A percentile compares a stretch with the other conserved stretches of the same genome.
Evolutionary conservation across 2,888 invertebrate species (phyloP).

Genomic region (Sisyra terminalis): DNA sequence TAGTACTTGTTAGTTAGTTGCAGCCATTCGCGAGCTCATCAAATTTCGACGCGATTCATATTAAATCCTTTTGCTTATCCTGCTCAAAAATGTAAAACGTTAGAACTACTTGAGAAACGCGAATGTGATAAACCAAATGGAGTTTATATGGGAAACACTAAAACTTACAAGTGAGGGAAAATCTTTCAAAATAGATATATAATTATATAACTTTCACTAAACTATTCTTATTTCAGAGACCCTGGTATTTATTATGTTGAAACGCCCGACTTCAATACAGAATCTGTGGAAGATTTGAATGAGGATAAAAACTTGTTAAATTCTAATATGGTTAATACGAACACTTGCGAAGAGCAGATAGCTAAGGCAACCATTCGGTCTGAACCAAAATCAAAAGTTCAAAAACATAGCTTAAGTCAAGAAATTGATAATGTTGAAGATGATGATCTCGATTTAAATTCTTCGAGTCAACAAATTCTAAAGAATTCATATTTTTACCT

Average conservation of each 20-base stretch:
- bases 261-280: neutral
- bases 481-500: too few relatives aligned
- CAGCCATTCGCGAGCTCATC: slow-evolving; percentile 3
- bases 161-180: slow-evolving; percentile 1
- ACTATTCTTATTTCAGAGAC: neutral
- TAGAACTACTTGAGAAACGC: neutral
- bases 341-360: too few relatives aligned
- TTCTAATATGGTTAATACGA: too few relatives aligned
- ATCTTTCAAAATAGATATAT: neutral
- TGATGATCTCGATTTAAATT: too few relatives aligned
- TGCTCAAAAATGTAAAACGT: neutral
- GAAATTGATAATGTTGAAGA: too few relatives aligned
- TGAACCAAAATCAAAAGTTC: too few relatives aligned
- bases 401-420: too few relatives aligned
- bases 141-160: slow-evolving; percentile 2
- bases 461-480: too few relatives aligned
- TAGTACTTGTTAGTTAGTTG: neutral
- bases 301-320: neutral
- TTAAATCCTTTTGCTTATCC: slow-evolving; percentile 2
- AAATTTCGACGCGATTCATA: neutral
- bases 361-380: too few relatives aligned
- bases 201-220: neutral
- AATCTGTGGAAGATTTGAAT: neutral
- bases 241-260: neutral
- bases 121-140: neutral